phyloP scores from a whole-genome alignment of 1,140 invertebrate species.

The Araneus ventricosus region DNA sequence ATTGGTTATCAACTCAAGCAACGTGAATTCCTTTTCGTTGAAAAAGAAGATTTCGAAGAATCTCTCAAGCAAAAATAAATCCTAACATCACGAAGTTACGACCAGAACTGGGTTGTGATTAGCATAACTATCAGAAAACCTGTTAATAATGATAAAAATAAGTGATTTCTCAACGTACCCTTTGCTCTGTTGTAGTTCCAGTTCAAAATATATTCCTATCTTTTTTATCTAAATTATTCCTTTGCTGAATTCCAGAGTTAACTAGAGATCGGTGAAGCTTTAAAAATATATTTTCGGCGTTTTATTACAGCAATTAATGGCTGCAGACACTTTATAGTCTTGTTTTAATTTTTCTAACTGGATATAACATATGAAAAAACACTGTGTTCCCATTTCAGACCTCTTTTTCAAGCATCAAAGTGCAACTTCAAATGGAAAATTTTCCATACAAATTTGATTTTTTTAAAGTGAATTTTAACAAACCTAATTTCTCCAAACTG shows the following conservation, averaged over 20 bases:
- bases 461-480: too few species aligned
- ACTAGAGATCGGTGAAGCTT: too few species aligned
- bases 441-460: too few species aligned
- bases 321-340: too few species aligned
- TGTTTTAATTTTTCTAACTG: too few species aligned
- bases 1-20: background rate
- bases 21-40: background rate
- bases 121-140: conserved; percentile 24
- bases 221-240: background rate
- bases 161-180: background rate
- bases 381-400: too few species aligned
- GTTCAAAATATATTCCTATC: background rate
- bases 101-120: background rate
- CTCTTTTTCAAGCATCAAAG: too few species aligned
- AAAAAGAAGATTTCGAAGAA: background rate
- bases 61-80: background rate
- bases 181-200: background rate
- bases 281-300: too few species aligned
- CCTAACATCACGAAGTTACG: background rate
- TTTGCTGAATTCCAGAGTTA: background rate
- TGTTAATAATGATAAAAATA: background rate
- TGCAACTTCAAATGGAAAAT: too few species aligned
- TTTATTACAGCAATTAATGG: too few species aligned
- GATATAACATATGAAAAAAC: too few species aligned
- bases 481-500: too few species aligned